Conservation (phyloP, 2,888 invertebrate species). For the Rutpela maculata region DNA sequence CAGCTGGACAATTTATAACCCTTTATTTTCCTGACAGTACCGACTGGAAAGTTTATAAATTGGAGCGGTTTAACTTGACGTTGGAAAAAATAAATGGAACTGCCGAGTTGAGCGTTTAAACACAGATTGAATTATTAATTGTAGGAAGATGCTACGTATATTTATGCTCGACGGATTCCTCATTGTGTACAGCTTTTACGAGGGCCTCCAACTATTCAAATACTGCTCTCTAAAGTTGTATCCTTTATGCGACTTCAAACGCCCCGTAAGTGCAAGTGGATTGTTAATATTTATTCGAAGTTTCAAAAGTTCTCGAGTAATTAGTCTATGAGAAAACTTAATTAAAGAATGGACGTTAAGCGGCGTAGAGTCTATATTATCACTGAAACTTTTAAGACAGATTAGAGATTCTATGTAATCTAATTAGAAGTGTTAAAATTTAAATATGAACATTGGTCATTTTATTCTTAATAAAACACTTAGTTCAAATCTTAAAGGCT, state of each 20-base stretch:
- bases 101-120: constrained; percentile 23
- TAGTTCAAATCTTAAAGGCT: no score
- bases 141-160: neutral
- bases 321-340: neutral
- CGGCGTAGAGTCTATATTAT: neutral
- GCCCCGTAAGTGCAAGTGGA: neutral
- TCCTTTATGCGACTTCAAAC: neutral
- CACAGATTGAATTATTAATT: constrained; percentile 28
- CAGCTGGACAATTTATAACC: constrained; percentile 31
- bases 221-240: no score
- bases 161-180: neutral
- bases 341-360: neutral
- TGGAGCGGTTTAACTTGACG: constrained; percentile 7
- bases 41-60: constrained; percentile 24
- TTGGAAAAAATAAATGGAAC: constrained; percentile 27
- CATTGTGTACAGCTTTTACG: neutral
- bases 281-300: neutral
- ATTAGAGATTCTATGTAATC: neutral
- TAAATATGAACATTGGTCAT: no score
- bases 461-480: no score
- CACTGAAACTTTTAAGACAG: neutral
- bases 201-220: no score
- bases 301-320: neutral
- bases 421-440: neutral
- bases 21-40: constrained; percentile 33